Evolutionary conservation across 2,113 vertebrate species (phyloP).

Genomic region (Antennarius striatus): DNA sequence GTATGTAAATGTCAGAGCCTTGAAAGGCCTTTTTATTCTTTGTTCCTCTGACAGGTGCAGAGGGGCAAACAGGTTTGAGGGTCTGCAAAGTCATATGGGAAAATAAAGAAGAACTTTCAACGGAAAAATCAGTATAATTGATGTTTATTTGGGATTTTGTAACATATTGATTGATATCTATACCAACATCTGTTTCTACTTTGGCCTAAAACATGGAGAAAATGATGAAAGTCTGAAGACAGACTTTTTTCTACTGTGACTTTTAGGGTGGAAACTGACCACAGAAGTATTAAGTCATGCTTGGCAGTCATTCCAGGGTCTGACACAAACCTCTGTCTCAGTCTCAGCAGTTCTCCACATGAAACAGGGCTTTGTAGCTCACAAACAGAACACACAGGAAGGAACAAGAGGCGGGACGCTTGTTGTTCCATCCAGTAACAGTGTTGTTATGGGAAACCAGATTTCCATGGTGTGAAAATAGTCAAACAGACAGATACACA

Average conservation of each 20-base stretch:
- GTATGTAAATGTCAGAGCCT: constrained; percentile 19
- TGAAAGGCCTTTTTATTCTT: constrained; percentile 6
- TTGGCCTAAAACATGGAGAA: not conserved
- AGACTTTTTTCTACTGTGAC: constrained; percentile 32
- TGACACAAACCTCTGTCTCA: constrained; percentile 68
- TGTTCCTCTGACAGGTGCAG: not conserved
- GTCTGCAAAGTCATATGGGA: not conserved
- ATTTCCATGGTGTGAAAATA: constrained; percentile 52
- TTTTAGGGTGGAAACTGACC: constrained; percentile 42
- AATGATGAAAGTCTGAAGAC: constrained; percentile 10
- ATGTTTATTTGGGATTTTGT: too few species aligned
- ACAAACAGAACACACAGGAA: constrained; percentile 67
- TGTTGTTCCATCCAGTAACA: constrained; percentile 53
- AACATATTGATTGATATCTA: too few species aligned
- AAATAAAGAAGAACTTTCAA: not conserved
- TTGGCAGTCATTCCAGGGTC: constrained; percentile 44
- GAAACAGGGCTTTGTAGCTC: constrained; percentile 73
- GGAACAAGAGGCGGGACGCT: constrained; percentile 63
- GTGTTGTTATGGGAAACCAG: constrained; percentile 65
- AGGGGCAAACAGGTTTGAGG: not conserved
- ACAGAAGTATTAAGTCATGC: constrained; percentile 55
- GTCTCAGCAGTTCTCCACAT: constrained; percentile 58
- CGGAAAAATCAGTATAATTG: too few species aligned
- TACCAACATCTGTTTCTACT: too few species aligned
- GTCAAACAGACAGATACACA: constrained; percentile 27